These are phyloP conservation scores for Danio albolineatus DNA, from an alignment of 2,797 vertebrate species.

Conservation along the genomic window DNA sequence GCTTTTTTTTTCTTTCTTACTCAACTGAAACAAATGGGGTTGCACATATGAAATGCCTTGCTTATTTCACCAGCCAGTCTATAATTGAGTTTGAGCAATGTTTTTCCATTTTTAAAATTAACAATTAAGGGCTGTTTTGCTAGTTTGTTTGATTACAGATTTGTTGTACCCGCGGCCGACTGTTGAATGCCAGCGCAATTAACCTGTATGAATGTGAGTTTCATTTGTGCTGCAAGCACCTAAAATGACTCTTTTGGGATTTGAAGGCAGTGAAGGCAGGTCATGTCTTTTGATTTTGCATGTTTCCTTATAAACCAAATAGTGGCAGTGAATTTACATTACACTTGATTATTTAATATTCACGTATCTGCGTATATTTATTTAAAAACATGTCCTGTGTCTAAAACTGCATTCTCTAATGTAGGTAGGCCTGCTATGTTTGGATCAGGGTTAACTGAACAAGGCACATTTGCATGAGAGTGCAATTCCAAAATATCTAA, in stretches of 20 bases:
- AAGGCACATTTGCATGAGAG: too few relatives aligned
- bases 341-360: too few relatives aligned
- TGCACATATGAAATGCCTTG: too few relatives aligned
- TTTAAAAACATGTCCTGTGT: too few relatives aligned
- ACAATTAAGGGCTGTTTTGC: constrained; percentile 41
- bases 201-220: constrained; percentile 13
- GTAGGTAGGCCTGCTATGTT: too few relatives aligned
- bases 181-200: constrained; percentile 28
- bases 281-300: not conserved
- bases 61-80: constrained; percentile 1
- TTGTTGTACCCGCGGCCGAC: constrained; percentile 47
- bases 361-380: too few relatives aligned
- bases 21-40: not conserved
- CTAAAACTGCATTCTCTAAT: too few relatives aligned
- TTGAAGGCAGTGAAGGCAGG: not conserved
- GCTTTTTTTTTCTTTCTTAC: too few relatives aligned
- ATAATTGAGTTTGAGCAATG: constrained; percentile 39
- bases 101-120: constrained; percentile 46
- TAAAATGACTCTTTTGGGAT: not conserved
- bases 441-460: too few relatives aligned
- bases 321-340: too few relatives aligned
- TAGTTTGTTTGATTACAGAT: constrained; percentile 34
- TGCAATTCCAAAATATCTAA: too few relatives aligned
- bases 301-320: too few relatives aligned
- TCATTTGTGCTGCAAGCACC: not conserved